A percentile compares a stretch with the other conserved stretches of the same genome.
Evolutionary conservation across 1,140 invertebrate genomes (phyloP).

Genomic region (Bombus waltoni): DNA sequence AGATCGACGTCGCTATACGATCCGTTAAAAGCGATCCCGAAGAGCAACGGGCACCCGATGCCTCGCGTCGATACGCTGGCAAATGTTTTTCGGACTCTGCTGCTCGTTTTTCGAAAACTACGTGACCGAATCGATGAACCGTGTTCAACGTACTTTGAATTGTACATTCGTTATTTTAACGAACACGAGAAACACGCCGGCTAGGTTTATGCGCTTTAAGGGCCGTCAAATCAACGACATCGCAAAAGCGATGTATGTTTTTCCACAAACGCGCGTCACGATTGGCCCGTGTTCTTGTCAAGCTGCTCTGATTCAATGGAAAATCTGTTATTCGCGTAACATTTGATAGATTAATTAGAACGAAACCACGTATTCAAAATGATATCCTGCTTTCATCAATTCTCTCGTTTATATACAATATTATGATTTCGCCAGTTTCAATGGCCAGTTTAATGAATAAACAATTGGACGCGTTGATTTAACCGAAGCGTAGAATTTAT

Average conservation of each 20-base stretch:
- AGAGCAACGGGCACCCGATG: background rate
- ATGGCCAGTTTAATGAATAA: background rate
- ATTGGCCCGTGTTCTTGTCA: background rate
- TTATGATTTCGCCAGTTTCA: background rate
- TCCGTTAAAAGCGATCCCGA: slow-evolving; percentile 40
- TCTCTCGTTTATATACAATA: background rate
- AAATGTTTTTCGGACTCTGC: slow-evolving; percentile 22
- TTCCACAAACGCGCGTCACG: too few relatives aligned
- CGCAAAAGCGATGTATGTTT: too few relatives aligned
- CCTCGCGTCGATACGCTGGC: background rate
- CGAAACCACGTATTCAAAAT: background rate
- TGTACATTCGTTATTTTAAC: slow-evolving; percentile 42
- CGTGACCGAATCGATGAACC: slow-evolving; percentile 15
- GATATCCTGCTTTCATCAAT: background rate
- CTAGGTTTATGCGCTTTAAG: slow-evolving; percentile 4
- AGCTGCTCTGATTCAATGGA: background rate
- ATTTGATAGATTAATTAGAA: background rate
- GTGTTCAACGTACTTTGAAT: slow-evolving; percentile 10
- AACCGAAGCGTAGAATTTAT: background rate
- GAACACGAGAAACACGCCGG: background rate
- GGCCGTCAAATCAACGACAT: background rate
- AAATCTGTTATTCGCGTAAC: background rate
- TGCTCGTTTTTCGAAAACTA: slow-evolving; percentile 17
- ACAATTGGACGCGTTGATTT: background rate
- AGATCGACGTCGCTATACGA: slow-evolving; percentile 39